Conservation (phyloP, 2,888 invertebrate genomes). For the Aphodius sticticus region DNA sequence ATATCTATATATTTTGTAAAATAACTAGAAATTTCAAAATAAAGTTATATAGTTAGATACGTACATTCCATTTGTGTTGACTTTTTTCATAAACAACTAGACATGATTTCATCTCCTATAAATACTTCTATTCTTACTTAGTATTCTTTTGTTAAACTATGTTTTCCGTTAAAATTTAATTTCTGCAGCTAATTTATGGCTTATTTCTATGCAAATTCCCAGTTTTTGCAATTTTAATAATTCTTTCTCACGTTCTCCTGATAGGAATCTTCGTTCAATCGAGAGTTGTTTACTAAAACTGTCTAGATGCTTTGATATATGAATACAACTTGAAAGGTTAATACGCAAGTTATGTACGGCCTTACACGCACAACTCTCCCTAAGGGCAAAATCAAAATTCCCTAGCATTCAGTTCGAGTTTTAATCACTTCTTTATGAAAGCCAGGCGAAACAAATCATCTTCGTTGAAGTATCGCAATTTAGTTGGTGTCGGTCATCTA, state of each 20-base stretch:
- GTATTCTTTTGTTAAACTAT: too few species aligned
- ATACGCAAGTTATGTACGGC: neutral
- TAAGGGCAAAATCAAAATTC: neutral
- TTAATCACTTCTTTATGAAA: neutral
- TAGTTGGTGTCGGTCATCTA: neutral
- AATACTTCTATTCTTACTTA: too few species aligned
- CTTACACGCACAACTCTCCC: neutral
- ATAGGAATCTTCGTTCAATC: neutral
- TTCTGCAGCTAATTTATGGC: neutral
- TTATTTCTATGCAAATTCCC: neutral
- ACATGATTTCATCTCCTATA: too few species aligned
- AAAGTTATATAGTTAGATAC: too few species aligned
- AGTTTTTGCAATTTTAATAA: neutral
- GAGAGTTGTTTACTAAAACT: neutral
- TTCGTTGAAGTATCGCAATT: neutral
- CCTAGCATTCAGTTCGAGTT: neutral
- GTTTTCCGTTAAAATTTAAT: too few species aligned
- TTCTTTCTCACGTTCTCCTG: neutral
- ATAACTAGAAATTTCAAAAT: too few species aligned
- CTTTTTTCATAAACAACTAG: too few species aligned
- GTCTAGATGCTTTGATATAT: neutral
- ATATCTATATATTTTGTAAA: too few species aligned
- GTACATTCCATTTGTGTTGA: too few species aligned
- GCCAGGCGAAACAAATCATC: neutral
- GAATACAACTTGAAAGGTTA: neutral